These are phyloP conservation scores for Trachops cirrhosus DNA, from an alignment of 2,797 vertebrate species.

Conservation along the genomic window DNA sequence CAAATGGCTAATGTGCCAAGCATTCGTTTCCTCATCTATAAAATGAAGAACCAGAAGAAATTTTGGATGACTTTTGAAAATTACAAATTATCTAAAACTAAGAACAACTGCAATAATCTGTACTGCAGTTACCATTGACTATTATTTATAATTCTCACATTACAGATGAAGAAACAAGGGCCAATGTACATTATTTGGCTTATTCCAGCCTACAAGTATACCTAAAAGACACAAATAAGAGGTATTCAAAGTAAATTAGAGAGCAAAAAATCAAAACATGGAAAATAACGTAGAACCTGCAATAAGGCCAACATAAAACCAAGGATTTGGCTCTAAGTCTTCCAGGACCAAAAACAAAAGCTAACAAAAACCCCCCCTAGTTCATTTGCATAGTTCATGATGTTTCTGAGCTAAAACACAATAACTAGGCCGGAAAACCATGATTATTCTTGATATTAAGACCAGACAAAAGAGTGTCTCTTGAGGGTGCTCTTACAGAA, in stretches of 20 bases:
- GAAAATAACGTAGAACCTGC: constrained; percentile 1
- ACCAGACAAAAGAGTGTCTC: neutral
- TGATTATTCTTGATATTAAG: neutral
- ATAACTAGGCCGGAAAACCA: neutral
- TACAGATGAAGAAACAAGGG: constrained; percentile 6
- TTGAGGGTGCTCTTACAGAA: neutral
- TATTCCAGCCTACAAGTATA: neutral
- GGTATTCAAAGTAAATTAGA: constrained; percentile 26
- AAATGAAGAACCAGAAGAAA: constrained; percentile 2
- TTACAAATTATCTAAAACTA: constrained; percentile 1
- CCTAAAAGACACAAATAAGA: constrained; percentile 41
- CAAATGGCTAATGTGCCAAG: neutral
- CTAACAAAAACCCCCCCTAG: neutral
- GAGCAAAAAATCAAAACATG: constrained; percentile 33
- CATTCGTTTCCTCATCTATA: neutral
- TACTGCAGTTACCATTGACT: neutral
- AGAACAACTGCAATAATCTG: neutral
- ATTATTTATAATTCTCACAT: neutral
- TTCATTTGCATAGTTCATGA: neutral
- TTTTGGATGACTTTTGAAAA: neutral
- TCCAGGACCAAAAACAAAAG: neutral
- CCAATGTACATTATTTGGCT: neutral
- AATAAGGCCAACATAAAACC: constrained; percentile 35
- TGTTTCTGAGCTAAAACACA: neutral
- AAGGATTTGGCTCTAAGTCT: constrained; percentile 9